A percentile compares a stretch with the other conserved stretches of the same genome.
Conservation (phyloP, 2,113 vertebrate genomes). For the human region DNA sequence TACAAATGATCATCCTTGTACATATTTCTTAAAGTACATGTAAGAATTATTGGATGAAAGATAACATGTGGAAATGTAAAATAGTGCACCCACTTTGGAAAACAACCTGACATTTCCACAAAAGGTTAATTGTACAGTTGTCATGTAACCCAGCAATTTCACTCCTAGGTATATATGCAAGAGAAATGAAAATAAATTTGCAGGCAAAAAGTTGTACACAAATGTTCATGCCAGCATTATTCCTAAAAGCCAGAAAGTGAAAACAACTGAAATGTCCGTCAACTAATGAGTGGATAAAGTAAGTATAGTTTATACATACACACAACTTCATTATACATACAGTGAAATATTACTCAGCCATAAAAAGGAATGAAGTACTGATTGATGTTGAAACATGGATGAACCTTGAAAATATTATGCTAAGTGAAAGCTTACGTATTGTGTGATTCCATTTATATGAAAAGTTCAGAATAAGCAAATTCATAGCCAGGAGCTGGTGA, state of each 20-base stretch:
- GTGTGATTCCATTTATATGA: conserved; percentile 2
- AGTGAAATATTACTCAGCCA: background rate
- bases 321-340: background rate
- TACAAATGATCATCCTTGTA: background rate
- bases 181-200: conserved; percentile 30
- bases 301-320: background rate
- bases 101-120: background rate
- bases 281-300: background rate
- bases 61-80: background rate
- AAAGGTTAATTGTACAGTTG: conserved; percentile 21
- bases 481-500: background rate
- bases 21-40: background rate
- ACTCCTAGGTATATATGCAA: background rate
- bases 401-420: background rate
- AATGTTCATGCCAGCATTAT: background rate
- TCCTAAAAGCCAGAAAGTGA: background rate
- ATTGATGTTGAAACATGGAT: background rate
- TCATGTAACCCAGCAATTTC: background rate
- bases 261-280: conserved; percentile 22
- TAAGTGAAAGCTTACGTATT: background rate
- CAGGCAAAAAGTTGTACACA: background rate
- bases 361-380: background rate
- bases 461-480: conserved; percentile 12
- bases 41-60: conserved; percentile 37
- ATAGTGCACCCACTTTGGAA: background rate